phyloP scores from a whole-genome alignment of 2,797 vertebrate genomes.

The Morelia viridis region DNA sequence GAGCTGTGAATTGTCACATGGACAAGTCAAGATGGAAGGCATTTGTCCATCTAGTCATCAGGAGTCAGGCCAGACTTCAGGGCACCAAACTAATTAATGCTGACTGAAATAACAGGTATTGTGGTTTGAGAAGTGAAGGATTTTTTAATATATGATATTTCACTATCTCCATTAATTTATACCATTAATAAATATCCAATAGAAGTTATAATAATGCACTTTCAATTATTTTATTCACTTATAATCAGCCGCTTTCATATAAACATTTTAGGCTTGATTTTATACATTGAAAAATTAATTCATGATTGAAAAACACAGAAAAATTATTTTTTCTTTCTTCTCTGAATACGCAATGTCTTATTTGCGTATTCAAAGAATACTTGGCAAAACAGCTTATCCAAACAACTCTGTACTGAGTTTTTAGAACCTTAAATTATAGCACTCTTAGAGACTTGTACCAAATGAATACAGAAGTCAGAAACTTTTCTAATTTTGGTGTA shows the following conservation, averaged over 20 bases:
- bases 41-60: neutral
- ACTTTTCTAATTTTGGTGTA: neutral
- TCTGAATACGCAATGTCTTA: neutral
- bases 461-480: neutral
- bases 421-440: neutral
- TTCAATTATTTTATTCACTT: neutral
- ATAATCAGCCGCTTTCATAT: neutral
- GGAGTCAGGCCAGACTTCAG: neutral
- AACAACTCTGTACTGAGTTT: neutral
- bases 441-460: neutral
- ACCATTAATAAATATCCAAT: neutral
- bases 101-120: neutral
- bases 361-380: neutral
- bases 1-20: neutral
- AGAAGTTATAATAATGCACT: neutral
- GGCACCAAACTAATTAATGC: neutral
- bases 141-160: neutral
- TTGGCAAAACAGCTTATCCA: neutral
- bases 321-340: neutral
- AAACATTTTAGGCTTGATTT: neutral
- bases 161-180: neutral
- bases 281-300: neutral
- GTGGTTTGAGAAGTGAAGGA: neutral
- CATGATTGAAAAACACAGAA: neutral
- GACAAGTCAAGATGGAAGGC: neutral